Evolutionary conservation across 2,797 vertebrate genomes (phyloP).

Genomic region (Sylvilagus floridanus): DNA sequence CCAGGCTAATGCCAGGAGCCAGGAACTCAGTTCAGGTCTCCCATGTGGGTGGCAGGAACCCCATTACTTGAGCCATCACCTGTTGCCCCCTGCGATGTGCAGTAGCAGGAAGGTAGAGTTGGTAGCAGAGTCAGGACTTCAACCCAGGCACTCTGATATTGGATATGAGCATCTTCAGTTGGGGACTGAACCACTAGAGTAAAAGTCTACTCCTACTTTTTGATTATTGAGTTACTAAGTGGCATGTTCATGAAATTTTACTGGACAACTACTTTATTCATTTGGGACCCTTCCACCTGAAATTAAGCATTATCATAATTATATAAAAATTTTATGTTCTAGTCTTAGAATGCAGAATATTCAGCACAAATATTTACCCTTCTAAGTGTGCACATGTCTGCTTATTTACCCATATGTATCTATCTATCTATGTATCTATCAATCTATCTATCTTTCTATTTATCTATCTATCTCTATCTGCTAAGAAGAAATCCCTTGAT

Average conservation of each 20-base stretch:
- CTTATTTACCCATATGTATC: no score
- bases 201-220: not conserved
- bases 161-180: no score
- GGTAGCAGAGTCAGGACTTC: no score
- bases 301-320: not conserved
- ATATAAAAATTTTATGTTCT: not conserved
- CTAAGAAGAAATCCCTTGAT: not conserved
- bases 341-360: not conserved
- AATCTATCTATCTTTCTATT: not conserved
- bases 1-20: no score
- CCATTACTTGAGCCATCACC: no score
- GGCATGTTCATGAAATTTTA: not conserved
- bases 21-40: no score
- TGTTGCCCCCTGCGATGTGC: no score
- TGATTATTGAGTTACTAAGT: constrained; percentile 35
- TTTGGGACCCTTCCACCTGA: not conserved
- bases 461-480: not conserved
- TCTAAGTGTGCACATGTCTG: not conserved
- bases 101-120: no score
- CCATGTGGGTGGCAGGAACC: no score
- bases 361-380: not conserved
- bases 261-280: not conserved
- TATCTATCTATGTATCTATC: no score
- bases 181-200: no score
- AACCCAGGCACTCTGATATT: no score